Percentiles rank a stretch among this genome's conserved stretches.
Conservation (phyloP, 1,140 invertebrate genomes). For the Whitmania pigra region DNA sequence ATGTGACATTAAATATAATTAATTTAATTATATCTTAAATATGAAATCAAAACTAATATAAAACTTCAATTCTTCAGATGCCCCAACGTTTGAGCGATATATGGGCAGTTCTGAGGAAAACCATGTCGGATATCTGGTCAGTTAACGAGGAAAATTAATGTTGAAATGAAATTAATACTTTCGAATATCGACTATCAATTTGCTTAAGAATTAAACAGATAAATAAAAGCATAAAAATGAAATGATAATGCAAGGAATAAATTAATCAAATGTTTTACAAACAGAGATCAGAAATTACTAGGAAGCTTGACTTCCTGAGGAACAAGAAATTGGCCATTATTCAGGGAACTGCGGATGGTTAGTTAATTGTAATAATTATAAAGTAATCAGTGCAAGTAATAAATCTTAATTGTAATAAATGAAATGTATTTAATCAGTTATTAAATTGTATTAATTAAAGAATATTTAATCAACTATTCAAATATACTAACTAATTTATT, state of each 20-base stretch:
- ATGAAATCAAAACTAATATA: too few relatives aligned
- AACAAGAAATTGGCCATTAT: conserved; percentile 18
- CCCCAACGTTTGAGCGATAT: conserved; percentile 15
- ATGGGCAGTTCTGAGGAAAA: conserved; percentile 17
- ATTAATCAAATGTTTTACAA: neutral
- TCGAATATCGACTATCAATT: too few relatives aligned
- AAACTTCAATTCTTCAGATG: conserved; percentile 4
- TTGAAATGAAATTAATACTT: too few relatives aligned
- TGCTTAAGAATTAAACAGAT: too few relatives aligned
- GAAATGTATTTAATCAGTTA: neutral
- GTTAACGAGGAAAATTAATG: too few relatives aligned
- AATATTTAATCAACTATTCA: neutral
- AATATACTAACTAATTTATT: neutral
- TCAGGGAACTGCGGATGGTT: conserved; percentile 19
- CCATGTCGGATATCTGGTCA: neutral
- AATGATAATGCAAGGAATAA: too few relatives aligned
- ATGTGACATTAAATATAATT: too few relatives aligned
- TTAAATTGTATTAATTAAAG: neutral
- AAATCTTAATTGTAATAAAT: neutral
- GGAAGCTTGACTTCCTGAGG: conserved; percentile 16
- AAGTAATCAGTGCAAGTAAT: too few relatives aligned
- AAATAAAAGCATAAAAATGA: too few relatives aligned
- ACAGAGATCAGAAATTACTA: conserved; percentile 18
- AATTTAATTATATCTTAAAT: too few relatives aligned
- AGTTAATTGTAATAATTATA: neutral